Evolutionary conservation across 2,113 vertebrate species (phyloP).

Genomic region (Dendrocopos noguchii): DNA sequence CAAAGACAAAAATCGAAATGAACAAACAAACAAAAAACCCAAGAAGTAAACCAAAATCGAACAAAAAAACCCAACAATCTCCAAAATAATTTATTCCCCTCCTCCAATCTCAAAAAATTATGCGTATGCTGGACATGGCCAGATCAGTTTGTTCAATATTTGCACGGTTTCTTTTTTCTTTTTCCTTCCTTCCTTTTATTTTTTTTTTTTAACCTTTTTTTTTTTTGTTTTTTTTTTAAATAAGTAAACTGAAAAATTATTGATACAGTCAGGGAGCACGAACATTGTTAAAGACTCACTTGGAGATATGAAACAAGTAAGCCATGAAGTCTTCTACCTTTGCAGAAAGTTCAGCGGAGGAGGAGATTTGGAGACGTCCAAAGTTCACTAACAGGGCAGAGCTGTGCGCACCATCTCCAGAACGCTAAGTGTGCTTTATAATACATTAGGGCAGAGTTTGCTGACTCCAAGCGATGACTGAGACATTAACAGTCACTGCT

Average conservation of each 20-base stretch:
- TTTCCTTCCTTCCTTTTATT: neutral
- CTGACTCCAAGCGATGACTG: constrained; percentile 81
- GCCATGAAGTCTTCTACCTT: constrained; percentile 90
- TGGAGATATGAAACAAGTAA: constrained; percentile 90
- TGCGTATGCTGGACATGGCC: constrained; percentile 70
- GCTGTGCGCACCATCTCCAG: constrained; percentile 66
- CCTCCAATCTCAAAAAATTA: constrained; percentile 78
- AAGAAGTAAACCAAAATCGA: constrained; percentile 63
- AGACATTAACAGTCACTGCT: constrained; percentile 69
- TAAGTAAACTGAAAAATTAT: constrained; percentile 73
- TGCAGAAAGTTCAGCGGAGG: constrained; percentile 84
- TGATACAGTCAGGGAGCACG: constrained; percentile 78
- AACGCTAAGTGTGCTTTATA: constrained; percentile 92
- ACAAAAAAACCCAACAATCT: constrained; percentile 50
- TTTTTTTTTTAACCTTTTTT: neutral
- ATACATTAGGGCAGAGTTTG: constrained; percentile 90
- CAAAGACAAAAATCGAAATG: neutral
- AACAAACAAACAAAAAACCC: constrained; percentile 56
- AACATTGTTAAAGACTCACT: constrained; percentile 90
- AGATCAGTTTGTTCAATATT: constrained; percentile 67
- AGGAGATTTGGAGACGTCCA: constrained; percentile 85
- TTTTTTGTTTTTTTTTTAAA: constrained; percentile 38
- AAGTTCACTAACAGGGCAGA: constrained; percentile 74
- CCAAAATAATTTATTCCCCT: constrained; percentile 78
- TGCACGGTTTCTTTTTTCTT: constrained; percentile 26